Base-by-base conservation (phyloP, 2,113 vertebrate genomes). In the Pseudopipra pipra region DNA sequence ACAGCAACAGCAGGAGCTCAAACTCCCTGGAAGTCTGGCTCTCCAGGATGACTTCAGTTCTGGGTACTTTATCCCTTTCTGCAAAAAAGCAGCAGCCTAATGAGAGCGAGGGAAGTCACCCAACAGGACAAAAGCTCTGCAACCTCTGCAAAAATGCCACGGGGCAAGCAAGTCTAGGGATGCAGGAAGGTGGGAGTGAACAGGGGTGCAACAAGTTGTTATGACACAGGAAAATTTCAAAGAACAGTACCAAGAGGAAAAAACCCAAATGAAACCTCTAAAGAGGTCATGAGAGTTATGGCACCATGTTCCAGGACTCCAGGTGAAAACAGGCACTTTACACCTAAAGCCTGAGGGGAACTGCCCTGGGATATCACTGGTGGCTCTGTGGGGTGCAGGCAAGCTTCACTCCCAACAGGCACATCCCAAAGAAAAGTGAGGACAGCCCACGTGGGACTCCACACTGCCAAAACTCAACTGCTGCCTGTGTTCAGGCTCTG, bases 131-230 rank as follows among this genome's bases (percentile, higher is more conserved):
- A 49, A 41, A 85, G 49, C 63, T 56, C 75, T 56, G 43, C 43
- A 86, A 55, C 35, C 41, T 46, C 54, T 80, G 62, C 43, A 79
- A 70, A 89, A 91, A 46, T 3, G 2, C 77, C 1, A 0, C 0
- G 0, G 56, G 84, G 52, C 51, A 39, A 91, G 23, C 58, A 37
- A 54, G 66, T 27, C 66, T 46, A 66, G 74, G 58, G 74, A 59
- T 61, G 66, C 31, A 56, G 22, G 46, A 43, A 47, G 18, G 28
- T 24, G 44, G 47, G 33, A 15, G 15, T 19, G 22, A 85, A 35
- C 19, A 55, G 35, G 56, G 37, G 39, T 37, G 30, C 33, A 46
- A n/a, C 0, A 0, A 75, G 44, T 14, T 6, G 0, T 49, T 24
- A 67, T 0, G 2, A 18, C 12, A 46, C 27, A 54, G 49, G 18